phyloP scores from a whole-genome alignment of 2,113 vertebrate genomes.

The Benitochromis conjunctus region DNA sequence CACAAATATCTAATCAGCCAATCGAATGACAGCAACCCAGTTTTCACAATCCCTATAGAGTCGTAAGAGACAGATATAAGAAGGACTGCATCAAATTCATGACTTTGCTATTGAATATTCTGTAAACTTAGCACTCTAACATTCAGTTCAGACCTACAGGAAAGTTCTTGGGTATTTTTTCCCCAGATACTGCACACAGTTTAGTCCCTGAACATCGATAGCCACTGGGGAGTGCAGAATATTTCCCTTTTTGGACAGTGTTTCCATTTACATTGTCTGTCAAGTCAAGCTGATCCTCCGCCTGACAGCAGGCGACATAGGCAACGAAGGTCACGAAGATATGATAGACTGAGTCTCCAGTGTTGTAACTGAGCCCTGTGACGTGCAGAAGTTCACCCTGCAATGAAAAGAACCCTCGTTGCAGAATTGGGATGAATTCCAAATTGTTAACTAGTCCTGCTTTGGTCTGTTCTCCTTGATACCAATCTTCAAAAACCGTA shows the following conservation, averaged over 20 bases:
- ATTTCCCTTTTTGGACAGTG: not conserved
- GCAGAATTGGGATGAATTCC: not conserved
- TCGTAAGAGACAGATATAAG: not conserved
- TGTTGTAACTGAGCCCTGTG: not conserved
- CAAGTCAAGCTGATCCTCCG: not conserved
- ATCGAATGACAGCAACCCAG: not conserved
- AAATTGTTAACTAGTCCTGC: not conserved
- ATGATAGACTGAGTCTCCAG: not conserved
- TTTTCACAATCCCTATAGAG: not conserved
- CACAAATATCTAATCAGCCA: not conserved
- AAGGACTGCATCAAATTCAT: not conserved
- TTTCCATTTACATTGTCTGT: not conserved
- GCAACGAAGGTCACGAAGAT: not conserved
- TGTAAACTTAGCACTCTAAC: not conserved
- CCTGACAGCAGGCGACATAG: not conserved
- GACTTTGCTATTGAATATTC: not conserved
- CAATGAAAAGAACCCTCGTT: not conserved
- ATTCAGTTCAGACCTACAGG: not conserved
- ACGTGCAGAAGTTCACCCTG: not conserved
- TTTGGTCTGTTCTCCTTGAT: not conserved
- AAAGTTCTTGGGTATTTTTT: not conserved
- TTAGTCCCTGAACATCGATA: not conserved
- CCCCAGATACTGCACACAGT: not conserved
- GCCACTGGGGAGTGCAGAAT: not conserved
- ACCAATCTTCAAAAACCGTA: not conserved